Percentiles rank a stretch among this genome's conserved stretches.
phyloP scores from a whole-genome alignment of 1,140 invertebrate species.

The Brachionus sp. region DNA sequence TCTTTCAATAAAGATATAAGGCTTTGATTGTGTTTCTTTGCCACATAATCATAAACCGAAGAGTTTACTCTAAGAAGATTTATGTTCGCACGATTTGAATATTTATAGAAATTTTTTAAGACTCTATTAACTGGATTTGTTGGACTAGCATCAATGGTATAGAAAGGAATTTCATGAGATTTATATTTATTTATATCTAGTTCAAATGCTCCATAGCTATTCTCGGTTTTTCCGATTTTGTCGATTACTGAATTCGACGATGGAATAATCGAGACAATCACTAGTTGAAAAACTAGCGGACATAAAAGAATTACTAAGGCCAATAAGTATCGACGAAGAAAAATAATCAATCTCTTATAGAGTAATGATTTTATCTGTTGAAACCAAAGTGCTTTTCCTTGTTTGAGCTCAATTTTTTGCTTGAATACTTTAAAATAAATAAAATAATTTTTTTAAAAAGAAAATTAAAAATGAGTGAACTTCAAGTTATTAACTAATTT shows the following conservation, averaged over 20 bases:
- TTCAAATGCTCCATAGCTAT: conserved; percentile 11
- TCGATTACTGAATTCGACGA: conserved; percentile 15
- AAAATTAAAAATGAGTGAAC: neutral
- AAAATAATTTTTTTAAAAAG: neutral
- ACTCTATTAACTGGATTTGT: neutral
- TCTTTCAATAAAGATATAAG: conserved; percentile 23
- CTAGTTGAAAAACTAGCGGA: neutral
- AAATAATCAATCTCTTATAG: conserved; percentile 21
- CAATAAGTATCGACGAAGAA: conserved; percentile 9
- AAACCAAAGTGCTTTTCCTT: conserved; percentile 20
- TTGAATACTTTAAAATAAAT: neutral
- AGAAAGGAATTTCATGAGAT: conserved; percentile 25
- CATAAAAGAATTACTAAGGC: neutral
- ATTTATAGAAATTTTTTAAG: neutral
- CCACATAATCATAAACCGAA: neutral
- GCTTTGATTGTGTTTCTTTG: neutral
- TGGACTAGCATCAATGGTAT: neutral
- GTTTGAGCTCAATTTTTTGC: conserved; percentile 16
- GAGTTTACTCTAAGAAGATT: neutral
- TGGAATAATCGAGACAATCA: conserved; percentile 29
- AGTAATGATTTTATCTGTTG: neutral
- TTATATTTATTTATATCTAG: neutral
- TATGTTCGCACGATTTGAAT: conserved; percentile 10
- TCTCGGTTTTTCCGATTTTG: conserved; percentile 5
- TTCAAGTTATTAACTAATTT: too few relatives aligned